These are phyloP conservation scores for Cataglyphis hispanica DNA, from an alignment of 1,140 invertebrate genomes.

Conservation along the genomic window DNA sequence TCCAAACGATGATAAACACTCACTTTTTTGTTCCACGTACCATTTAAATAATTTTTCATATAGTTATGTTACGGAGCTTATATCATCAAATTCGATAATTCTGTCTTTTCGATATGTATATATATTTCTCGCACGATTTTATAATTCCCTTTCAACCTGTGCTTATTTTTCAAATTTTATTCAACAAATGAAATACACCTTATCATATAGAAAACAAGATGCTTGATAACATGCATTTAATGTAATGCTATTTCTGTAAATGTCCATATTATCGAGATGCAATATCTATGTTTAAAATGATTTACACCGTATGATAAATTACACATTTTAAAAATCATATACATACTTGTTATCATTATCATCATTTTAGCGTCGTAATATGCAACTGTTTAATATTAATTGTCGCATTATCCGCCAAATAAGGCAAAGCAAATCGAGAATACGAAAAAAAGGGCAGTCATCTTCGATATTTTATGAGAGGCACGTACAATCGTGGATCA, in stretches of 20 bases:
- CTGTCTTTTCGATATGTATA: not conserved
- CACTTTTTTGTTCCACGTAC: not conserved
- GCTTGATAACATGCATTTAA: too few species aligned
- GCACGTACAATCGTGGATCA: not conserved
- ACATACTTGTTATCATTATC: not conserved
- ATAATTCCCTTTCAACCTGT: not conserved
- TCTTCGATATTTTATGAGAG: not conserved
- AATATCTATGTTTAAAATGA: not conserved
- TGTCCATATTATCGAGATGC: not conserved
- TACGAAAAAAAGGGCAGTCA: not conserved
- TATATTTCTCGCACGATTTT: not conserved
- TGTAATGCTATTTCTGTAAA: not conserved
- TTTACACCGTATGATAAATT: not conserved
- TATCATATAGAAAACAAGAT: not conserved
- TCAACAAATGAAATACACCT: not conserved
- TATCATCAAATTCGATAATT: not conserved
- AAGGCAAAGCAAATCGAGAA: not conserved
- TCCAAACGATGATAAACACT: not conserved
- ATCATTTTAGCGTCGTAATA: not conserved
- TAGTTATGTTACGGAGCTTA: not conserved
- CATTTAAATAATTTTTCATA: not conserved
- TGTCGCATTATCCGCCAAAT: not conserved
- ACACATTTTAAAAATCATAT: not conserved
- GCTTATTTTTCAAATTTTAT: not conserved
- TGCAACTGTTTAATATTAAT: not conserved